Conservation (phyloP, 2,797 vertebrate species). For the Alca torda region DNA sequence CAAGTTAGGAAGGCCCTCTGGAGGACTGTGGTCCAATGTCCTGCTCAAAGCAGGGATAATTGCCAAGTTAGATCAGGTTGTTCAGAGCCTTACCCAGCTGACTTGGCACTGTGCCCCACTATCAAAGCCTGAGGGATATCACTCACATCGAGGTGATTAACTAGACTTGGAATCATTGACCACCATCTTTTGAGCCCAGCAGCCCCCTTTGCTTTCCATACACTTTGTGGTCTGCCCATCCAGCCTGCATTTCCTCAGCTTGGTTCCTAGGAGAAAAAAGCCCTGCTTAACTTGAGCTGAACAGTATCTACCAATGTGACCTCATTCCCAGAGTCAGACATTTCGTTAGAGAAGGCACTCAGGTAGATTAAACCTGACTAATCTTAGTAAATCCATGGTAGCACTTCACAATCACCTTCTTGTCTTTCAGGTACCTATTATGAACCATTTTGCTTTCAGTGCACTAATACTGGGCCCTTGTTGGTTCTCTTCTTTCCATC, state of each 20-base stretch:
- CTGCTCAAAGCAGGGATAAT: neutral
- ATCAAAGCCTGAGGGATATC: neutral
- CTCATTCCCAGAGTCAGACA: neutral
- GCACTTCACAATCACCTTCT: neutral
- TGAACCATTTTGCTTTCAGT: neutral
- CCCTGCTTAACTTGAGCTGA: neutral
- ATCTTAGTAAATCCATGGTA: neutral
- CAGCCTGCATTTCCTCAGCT: neutral
- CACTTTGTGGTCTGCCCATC: neutral
- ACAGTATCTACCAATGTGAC: neutral
- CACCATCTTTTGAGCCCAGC: neutral
- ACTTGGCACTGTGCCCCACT: neutral
- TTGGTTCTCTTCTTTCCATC: neutral
- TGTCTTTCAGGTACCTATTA: neutral
- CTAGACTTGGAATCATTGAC: neutral
- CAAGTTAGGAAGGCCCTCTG: neutral
- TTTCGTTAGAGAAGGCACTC: neutral
- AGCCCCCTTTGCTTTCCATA: neutral
- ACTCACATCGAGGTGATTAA: accelerated
- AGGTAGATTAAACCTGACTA: neutral
- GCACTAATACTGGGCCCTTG: neutral
- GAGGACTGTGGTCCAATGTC: neutral
- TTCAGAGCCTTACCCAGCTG: neutral
- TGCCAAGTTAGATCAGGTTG: neutral
- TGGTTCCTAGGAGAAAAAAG: neutral